These are phyloP conservation scores for Bombyx huttoni DNA, from an alignment of 2,888 invertebrate species.

Conservation along the genomic window DNA sequence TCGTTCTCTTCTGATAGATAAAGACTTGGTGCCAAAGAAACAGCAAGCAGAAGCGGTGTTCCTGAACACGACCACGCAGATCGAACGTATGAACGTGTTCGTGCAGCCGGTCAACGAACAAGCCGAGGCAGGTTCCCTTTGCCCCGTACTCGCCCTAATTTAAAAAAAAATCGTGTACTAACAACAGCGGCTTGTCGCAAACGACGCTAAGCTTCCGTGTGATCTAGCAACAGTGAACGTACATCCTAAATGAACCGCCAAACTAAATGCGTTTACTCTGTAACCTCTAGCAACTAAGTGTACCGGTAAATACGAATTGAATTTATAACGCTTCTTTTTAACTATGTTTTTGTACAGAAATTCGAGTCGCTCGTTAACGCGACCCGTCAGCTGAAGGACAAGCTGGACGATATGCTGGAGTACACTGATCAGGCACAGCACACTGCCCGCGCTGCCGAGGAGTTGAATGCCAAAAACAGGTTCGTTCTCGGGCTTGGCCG, in stretches of 20 bases:
- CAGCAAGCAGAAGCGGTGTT: constrained; percentile 29
- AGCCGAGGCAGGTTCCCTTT: constrained; percentile 35
- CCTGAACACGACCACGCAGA: constrained; percentile 73
- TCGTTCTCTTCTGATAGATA: constrained; percentile 22
- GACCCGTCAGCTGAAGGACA: constrained; percentile 75
- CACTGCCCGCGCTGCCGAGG: constrained; percentile 72
- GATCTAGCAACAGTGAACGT: neutral
- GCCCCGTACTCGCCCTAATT: no score
- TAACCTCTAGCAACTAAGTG: neutral
- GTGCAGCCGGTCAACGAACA: constrained; percentile 78
- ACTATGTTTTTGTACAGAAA: constrained; percentile 23
- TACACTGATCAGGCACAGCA: constrained; percentile 76
- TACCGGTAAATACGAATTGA: no score
- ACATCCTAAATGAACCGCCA: no score
- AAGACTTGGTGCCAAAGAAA: constrained; percentile 44
- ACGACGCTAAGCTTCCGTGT: neutral
- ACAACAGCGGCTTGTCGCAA: no score
- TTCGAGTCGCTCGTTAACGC: constrained; percentile 71
- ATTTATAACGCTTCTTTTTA: no score
- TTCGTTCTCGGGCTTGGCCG: constrained; percentile 15
- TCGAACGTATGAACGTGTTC: constrained; percentile 77
- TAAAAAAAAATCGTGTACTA: no score
- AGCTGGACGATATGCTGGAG: constrained; percentile 80
- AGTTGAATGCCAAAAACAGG: constrained; percentile 70
- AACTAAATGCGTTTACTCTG: neutral